phyloP scores from a whole-genome alignment of 2,888 invertebrate species.

The Cosmorhoe ocellata region DNA sequence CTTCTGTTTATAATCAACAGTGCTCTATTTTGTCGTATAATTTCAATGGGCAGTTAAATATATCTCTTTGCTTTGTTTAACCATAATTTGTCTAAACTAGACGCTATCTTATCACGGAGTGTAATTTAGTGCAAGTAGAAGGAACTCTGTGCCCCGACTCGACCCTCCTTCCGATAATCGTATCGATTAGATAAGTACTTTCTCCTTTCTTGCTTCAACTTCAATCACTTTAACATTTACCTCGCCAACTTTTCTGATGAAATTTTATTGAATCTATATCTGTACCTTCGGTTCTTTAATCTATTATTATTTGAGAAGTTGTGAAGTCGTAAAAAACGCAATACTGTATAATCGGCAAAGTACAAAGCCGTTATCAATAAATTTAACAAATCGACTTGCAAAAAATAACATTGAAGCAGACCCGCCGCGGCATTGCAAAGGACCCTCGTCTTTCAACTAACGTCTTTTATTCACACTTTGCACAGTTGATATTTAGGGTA shows the following conservation, averaged over 20 bases:
- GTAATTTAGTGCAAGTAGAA: constrained; percentile 50
- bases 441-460: constrained; percentile 51
- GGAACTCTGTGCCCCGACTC: constrained; percentile 50
- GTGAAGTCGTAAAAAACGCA: constrained; percentile 25
- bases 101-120: constrained; percentile 55
- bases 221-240: constrained; percentile 40
- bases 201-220: constrained; percentile 46
- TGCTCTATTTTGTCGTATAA: not conserved
- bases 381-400: constrained; percentile 48
- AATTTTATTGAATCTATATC: constrained; percentile 21
- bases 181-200: constrained; percentile 59
- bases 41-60: constrained; percentile 6
- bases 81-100: constrained; percentile 37
- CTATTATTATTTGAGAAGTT: constrained; percentile 22
- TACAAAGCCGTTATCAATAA: constrained; percentile 39
- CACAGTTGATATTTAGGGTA: constrained; percentile 64
- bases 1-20: not conserved
- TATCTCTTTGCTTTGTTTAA: constrained; percentile 14
- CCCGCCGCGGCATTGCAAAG: constrained; percentile 51
- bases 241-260: constrained; percentile 30
- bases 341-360: constrained; percentile 30
- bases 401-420: constrained; percentile 47
- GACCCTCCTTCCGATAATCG: constrained; percentile 62
- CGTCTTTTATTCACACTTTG: constrained; percentile 70
- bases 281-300: constrained; percentile 6